These are phyloP conservation scores for Platerodrilus igneus DNA, from an alignment of 2,888 invertebrate species.

Conservation along the genomic window DNA sequence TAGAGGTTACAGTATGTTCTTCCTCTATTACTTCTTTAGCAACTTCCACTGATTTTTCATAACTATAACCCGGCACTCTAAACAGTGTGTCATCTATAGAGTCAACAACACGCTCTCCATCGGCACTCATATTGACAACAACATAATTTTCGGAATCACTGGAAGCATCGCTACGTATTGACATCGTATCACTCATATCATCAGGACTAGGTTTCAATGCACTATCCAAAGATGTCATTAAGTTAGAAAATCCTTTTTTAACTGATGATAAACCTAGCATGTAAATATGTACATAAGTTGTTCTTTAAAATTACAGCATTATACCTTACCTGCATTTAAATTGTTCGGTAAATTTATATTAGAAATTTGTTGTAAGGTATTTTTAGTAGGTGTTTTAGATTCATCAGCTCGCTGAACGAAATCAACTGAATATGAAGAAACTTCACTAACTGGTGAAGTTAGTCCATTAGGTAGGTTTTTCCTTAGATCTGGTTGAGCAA, in stretches of 20 bases:
- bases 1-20: slow-evolving; percentile 66
- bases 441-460: slow-evolving; percentile 43
- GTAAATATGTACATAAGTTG: slow-evolving; percentile 25
- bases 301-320: too few relatives aligned
- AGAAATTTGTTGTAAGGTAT: slow-evolving; percentile 27
- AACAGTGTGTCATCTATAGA: slow-evolving; percentile 71
- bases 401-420: slow-evolving; percentile 30
- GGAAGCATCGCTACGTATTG: slow-evolving; percentile 75
- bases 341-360: slow-evolving; percentile 46
- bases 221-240: slow-evolving; percentile 80
- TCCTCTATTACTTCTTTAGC: slow-evolving; percentile 82
- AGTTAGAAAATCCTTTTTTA: slow-evolving; percentile 77
- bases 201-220: slow-evolving; percentile 71
- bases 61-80: slow-evolving; percentile 44
- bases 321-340: slow-evolving; percentile 49
- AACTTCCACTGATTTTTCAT: slow-evolving; percentile 55
- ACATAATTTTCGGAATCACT: slow-evolving; percentile 86
- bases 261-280: slow-evolving; percentile 71
- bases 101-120: slow-evolving; percentile 51
- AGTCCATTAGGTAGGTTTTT: slow-evolving; percentile 31
- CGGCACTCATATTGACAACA: slow-evolving; percentile 60
- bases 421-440: slow-evolving; percentile 44
- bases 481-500: slow-evolving; percentile 8
- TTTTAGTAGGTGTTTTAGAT: slow-evolving; percentile 20
- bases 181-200: slow-evolving; percentile 70